phyloP scores from a whole-genome alignment of 2,113 vertebrate species.

The Entomyzon cyanotis region DNA sequence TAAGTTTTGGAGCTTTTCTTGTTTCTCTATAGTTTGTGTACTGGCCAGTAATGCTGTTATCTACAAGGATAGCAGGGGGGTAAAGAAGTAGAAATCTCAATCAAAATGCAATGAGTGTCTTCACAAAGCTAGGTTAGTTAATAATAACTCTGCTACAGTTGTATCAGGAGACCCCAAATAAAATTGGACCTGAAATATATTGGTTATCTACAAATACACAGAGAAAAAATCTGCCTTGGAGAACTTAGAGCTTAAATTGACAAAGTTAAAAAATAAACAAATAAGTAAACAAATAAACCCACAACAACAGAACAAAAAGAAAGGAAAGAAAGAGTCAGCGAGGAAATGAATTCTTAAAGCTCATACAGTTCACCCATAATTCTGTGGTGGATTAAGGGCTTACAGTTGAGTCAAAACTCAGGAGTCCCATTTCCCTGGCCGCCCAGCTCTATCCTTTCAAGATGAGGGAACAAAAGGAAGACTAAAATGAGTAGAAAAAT shows the following conservation, averaged over 20 bases:
- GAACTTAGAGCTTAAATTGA: background rate
- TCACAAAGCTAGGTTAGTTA: background rate
- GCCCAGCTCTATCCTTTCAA: background rate
- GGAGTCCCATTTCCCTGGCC: background rate
- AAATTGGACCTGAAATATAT: background rate
- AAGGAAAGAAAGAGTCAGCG: background rate
- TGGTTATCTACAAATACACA: background rate
- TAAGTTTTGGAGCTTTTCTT: background rate
- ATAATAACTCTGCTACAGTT: background rate
- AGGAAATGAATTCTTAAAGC: background rate
- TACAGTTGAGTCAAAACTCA: background rate
- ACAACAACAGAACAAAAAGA: background rate
- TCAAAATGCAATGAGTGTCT: background rate
- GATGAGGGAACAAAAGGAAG: background rate
- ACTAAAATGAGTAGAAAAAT: background rate
- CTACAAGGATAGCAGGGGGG: background rate
- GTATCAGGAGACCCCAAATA: background rate
- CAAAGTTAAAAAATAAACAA: background rate
- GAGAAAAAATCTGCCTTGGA: background rate
- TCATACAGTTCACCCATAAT: background rate
- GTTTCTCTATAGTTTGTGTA: background rate
- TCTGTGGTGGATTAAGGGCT: background rate
- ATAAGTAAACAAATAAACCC: background rate
- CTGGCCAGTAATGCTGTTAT: background rate
- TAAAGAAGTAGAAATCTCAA: background rate